phyloP scores from a whole-genome alignment of 2,113 vertebrate species.

The Rhea americana region DNA sequence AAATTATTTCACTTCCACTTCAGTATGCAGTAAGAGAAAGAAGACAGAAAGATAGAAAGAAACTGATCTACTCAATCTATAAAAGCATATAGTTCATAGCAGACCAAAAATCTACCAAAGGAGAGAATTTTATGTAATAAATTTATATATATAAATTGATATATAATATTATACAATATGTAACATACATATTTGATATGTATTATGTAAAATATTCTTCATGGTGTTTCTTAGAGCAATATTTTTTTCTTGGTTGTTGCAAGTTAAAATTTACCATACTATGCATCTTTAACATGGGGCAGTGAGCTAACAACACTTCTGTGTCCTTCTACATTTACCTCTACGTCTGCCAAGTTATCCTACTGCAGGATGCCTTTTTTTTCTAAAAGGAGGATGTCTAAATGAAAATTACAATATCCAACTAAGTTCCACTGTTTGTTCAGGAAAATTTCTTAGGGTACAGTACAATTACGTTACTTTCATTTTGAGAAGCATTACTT shows the following conservation, averaged over 20 bases:
- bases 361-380: background rate
- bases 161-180: background rate
- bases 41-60: background rate
- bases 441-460: background rate
- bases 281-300: background rate
- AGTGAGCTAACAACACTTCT: background rate
- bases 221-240: background rate
- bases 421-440: background rate
- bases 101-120: background rate
- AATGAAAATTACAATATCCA: background rate
- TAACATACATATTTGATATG: background rate
- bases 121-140: background rate
- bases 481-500: background rate
- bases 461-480: background rate
- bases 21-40: background rate
- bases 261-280: background rate
- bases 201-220: background rate
- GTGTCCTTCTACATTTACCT: background rate
- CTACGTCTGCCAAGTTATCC: background rate
- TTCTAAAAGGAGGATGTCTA: background rate
- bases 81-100: background rate
- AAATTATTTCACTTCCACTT: background rate
- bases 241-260: background rate
- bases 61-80: background rate
- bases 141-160: background rate